Percentiles rank a stretch among this genome's conserved stretches.
phyloP scores from a whole-genome alignment of 2,797 vertebrate genomes.

The Spatula clypeata region DNA sequence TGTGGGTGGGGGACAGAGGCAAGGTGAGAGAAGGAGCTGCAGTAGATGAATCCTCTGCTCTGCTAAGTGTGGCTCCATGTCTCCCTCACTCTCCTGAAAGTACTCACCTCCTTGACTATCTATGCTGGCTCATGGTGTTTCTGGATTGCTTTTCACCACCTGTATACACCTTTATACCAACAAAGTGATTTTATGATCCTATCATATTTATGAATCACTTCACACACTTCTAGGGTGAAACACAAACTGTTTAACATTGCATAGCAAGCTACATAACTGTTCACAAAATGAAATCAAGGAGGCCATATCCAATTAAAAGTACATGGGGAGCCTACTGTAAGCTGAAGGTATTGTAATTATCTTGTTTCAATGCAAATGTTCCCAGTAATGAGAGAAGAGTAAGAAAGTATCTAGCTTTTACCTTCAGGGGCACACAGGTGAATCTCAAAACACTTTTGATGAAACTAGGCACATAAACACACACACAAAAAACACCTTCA shows the following conservation, averaged over 20 bases:
- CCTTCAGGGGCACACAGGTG: not conserved
- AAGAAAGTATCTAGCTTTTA: not conserved
- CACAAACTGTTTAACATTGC: not conserved
- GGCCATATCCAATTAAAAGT: conserved; percentile 14
- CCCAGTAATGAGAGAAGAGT: conserved; percentile 1
- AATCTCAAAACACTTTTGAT: not conserved
- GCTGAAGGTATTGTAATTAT: conserved; percentile 47
- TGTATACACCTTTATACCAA: not conserved
- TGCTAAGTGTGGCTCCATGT: rapidly evolving
- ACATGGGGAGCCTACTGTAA: conserved; percentile 16
- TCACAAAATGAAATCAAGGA: conserved; percentile 32
- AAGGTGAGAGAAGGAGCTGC: not conserved
- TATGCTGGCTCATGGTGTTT: rapidly evolving
- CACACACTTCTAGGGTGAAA: conserved; percentile 14
- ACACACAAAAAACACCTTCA: rapidly evolving
- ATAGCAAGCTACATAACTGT: conserved; percentile 5
- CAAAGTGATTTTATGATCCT: not conserved
- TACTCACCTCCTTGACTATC: not conserved
- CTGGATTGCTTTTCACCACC: not conserved
- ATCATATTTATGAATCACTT: conserved; percentile 5
- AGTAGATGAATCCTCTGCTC: rapidly evolving
- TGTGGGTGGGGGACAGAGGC: too few species aligned
- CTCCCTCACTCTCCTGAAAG: not conserved
- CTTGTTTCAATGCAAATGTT: conserved; percentile 26
- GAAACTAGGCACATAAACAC: not conserved